A percentile compares a stretch with the other conserved stretches of the same genome.
These are phyloP conservation scores for Manacus vitellinus DNA, from an alignment of 2,113 vertebrate species.

Conservation along the genomic window DNA sequence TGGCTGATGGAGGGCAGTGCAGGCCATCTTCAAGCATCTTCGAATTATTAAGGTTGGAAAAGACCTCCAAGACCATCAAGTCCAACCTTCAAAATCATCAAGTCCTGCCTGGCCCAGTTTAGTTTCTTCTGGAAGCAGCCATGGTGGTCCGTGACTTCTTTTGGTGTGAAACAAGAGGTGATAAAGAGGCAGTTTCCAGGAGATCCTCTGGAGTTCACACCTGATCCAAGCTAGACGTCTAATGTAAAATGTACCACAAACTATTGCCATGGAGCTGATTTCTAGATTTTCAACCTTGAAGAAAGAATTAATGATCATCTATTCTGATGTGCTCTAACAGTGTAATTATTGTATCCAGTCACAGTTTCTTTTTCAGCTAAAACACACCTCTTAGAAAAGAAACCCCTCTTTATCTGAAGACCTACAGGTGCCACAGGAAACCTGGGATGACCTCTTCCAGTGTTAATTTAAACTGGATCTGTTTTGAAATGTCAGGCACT, in stretches of 20 bases:
- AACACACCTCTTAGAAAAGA: background rate
- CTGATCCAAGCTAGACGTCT: too few relatives aligned
- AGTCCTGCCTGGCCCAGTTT: background rate
- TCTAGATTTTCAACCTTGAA: background rate
- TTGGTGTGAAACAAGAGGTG: background rate
- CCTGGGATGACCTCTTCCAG: background rate
- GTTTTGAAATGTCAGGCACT: background rate
- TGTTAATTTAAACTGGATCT: background rate
- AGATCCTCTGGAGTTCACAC: background rate
- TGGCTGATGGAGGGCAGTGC: background rate
- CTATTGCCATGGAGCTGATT: background rate
- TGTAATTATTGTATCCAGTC: background rate
- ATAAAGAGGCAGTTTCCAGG: background rate
- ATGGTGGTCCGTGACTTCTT: background rate
- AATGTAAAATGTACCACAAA: background rate
- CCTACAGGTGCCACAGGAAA: background rate
- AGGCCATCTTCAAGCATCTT: fast-evolving
- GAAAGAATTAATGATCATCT: background rate
- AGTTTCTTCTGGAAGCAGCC: background rate
- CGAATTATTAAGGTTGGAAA: background rate
- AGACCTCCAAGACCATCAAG: too few relatives aligned
- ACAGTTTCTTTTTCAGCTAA: background rate
- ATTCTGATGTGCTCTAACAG: background rate
- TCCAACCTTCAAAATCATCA: background rate
- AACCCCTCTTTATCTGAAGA: background rate